Percentiles rank a stretch among this genome's conserved stretches.
These are phyloP conservation scores for Pollenia labialis DNA, from an alignment of 2,888 invertebrate genomes.

Conservation along the genomic window DNA sequence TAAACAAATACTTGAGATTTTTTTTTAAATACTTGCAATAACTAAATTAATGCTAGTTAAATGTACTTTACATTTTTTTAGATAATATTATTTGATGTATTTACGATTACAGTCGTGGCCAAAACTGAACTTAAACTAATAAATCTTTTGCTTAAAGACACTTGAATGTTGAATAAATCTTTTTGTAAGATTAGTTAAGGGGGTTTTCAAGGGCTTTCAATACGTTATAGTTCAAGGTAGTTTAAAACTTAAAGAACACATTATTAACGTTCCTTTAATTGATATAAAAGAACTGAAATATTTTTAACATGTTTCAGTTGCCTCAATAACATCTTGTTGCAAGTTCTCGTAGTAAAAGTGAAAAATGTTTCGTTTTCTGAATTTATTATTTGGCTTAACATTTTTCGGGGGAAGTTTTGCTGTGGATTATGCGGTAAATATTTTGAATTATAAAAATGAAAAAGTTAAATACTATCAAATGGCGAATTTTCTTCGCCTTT, in stretches of 20 bases:
- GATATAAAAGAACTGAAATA: slow-evolving; percentile 15
- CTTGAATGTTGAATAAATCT: not conserved
- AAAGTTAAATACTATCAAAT: not conserved
- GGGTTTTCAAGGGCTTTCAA: not conserved
- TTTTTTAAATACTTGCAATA: not conserved
- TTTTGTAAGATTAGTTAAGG: not conserved
- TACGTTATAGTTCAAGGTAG: slow-evolving; percentile 15
- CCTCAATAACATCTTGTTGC: not conserved
- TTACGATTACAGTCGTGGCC: slow-evolving; percentile 19
- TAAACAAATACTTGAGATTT: slow-evolving; percentile 27
- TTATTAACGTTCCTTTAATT: not conserved
- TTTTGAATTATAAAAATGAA: not conserved
- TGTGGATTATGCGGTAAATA: slow-evolving; percentile 7
- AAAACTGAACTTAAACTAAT: slow-evolving; percentile 11
- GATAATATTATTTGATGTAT: slow-evolving; percentile 7
- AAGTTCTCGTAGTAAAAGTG: not conserved
- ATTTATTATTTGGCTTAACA: not conserved
- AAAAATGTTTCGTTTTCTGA: slow-evolving; percentile 10
- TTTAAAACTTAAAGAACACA: not conserved
- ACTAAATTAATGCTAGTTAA: not conserved
- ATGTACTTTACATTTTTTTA: slow-evolving; percentile 21
- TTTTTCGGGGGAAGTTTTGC: not conserved
- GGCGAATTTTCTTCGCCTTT: not conserved
- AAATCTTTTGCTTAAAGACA: not conserved
- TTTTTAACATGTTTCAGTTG: not conserved